Evolutionary conservation across 2,797 vertebrate genomes (phyloP).

Genomic region (Malacoctenus gilli): DNA sequence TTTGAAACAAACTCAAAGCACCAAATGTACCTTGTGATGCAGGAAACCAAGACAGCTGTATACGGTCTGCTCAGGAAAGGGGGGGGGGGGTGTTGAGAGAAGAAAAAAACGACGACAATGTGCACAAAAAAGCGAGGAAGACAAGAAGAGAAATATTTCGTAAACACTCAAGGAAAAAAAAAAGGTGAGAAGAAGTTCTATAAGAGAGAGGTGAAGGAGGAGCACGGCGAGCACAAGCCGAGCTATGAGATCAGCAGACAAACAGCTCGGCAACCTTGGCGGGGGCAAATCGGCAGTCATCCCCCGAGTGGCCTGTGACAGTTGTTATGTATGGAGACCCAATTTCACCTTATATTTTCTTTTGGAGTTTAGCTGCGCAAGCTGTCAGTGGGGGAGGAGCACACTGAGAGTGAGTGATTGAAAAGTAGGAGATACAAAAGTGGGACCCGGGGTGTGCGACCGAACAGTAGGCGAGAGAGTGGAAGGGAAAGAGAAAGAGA

Average conservation of each 20-base stretch:
- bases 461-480: conserved; percentile 59
- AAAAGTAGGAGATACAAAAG: conserved; percentile 52
- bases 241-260: conserved; percentile 69
- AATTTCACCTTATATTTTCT: conserved; percentile 62
- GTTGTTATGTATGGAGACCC: conserved; percentile 63
- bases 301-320: conserved; percentile 55
- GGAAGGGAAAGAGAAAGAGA: conserved; percentile 52
- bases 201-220: conserved; percentile 20
- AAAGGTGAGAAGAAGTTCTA: conserved; percentile 22
- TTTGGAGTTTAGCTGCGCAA: conserved; percentile 52
- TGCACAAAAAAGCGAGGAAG: conserved; percentile 15
- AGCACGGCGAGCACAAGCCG: conserved; percentile 43
- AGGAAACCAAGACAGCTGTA: conserved; percentile 43
- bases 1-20: conserved; percentile 67
- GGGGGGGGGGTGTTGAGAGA: no score
- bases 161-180: conserved; percentile 15
- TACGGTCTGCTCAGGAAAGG: conserved; percentile 47
- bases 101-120: conserved; percentile 34
- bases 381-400: conserved; percentile 63
- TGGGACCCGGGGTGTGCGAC: conserved; percentile 34
- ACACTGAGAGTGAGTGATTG: conserved; percentile 53
- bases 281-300: conserved; percentile 57
- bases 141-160: conserved; percentile 19
- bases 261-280: conserved; percentile 54
- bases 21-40: conserved; percentile 62